Evolutionary conservation across 2,797 vertebrate species (phyloP), one percentile per base, ranked within the genome.

Genomic region (Meda fulgida): DNA sequence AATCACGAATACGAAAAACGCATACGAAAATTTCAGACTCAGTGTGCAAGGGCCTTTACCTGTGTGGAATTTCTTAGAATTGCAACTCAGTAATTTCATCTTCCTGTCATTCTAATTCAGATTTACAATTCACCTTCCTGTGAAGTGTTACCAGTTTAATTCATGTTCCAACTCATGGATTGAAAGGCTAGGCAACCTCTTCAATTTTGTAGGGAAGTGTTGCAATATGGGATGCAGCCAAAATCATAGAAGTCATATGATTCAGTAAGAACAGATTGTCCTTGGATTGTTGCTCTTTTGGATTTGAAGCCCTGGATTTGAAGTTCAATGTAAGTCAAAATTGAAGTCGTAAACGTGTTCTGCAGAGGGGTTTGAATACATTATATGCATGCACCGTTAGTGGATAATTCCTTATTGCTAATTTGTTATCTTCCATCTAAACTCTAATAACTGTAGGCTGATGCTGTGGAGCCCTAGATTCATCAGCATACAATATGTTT

Each of bases 401-500:
- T 65, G 43, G 55, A 80, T 85, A 85, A 80, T 80, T 82, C 84
- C 55, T 65, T 65, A 65, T 72, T 80, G 77, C 43, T 73, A 53
- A 85, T 85, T 63, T 73, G 40, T 80, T 80, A 80, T 85, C 77
- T 85, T 65, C 77, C 38, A 73, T 85, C 77, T 84, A 26, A 72
- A 46, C 76, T 85, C 55, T 85, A 66, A 80, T 80, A 85, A 85
- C 67, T 72, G 23, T 72, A 79, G 67, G 67, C 36, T 79, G 76
- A 65, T 9, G 67, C 67, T 51, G 40, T n/a, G 1, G 55, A 84
- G 83, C 83, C 66, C 77, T 65, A 72, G 84, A 85, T 79, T 85
- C 77, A 51, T 85, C 31, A 80, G 29, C 77, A 53, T 51, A 65
- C 84, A 80, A 85, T 80, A 85, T 85, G 84, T 80, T 73, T 85